phyloP scores from a whole-genome alignment of 1,140 invertebrate species.

The Drosophila lacteicornis region DNA sequence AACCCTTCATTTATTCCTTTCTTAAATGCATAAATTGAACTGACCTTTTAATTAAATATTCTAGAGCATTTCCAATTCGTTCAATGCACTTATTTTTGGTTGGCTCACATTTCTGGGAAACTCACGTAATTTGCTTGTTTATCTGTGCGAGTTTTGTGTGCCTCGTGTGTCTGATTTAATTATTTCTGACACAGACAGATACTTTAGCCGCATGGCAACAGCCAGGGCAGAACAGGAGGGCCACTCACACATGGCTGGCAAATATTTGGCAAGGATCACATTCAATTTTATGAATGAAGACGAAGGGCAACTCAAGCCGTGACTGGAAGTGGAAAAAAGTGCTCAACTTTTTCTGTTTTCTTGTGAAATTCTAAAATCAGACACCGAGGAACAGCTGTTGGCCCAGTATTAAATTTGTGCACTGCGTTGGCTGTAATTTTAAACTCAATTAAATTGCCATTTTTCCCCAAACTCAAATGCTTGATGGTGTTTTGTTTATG shows the following conservation, averaged over 20 bases:
- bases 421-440: conserved; percentile 49
- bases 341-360: conserved; percentile 7
- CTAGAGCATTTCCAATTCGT: conserved; percentile 23
- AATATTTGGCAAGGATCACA: conserved; percentile 73
- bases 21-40: too few species aligned
- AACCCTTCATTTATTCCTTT: too few species aligned
- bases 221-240: neutral
- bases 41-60: neutral
- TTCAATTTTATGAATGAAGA: conserved; percentile 54
- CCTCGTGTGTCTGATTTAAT: conserved; percentile 64
- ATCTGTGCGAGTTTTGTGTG: conserved; percentile 44
- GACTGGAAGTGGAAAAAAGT: conserved; percentile 30
- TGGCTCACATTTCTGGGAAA: conserved; percentile 21
- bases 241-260: conserved; percentile 49
- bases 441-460: conserved; percentile 65
- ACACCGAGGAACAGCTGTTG: neutral
- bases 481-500: conserved; percentile 17
- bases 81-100: neutral
- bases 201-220: conserved; percentile 55
- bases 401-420: conserved; percentile 22
- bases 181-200: conserved; percentile 54
- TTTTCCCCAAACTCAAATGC: neutral
- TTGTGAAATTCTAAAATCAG: conserved; percentile 28
- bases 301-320: conserved; percentile 7
- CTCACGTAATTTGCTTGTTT: conserved; percentile 53